Percentiles rank a stretch among this genome's conserved stretches.
Evolutionary conservation across 2,797 vertebrate genomes (phyloP).

Genomic region (Hyperoplus immaculatus): DNA sequence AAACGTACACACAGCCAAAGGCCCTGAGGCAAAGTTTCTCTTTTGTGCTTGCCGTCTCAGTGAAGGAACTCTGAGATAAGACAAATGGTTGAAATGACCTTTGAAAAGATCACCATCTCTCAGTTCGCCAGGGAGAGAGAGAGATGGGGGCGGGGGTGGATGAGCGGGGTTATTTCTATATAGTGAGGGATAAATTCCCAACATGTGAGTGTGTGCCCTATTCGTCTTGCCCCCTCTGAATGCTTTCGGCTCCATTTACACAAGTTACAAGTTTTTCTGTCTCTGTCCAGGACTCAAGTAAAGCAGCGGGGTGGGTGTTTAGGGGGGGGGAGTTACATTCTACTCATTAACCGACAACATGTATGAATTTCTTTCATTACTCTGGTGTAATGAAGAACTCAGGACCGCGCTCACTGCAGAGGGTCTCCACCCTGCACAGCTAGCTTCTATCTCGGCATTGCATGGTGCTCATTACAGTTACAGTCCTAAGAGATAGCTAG

Average conservation of each 20-base stretch:
- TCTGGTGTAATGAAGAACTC: slow-evolving; percentile 34
- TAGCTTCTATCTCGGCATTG: slow-evolving; percentile 55
- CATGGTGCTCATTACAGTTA: slow-evolving; percentile 63
- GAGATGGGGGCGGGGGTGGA: slow-evolving; percentile 35
- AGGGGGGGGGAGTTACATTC: neutral
- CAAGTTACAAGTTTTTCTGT: slow-evolving; percentile 61
- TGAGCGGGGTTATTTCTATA: slow-evolving; percentile 57
- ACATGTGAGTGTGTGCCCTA: slow-evolving; percentile 52
- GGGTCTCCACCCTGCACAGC: slow-evolving; percentile 17
- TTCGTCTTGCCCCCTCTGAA: slow-evolving; percentile 40
- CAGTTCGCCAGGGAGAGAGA: slow-evolving; percentile 50
- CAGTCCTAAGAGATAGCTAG: slow-evolving; percentile 45
- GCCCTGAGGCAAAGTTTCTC: slow-evolving; percentile 68
- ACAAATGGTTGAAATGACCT: slow-evolving; percentile 82
- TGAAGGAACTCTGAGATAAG: slow-evolving; percentile 76
- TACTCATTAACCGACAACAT: slow-evolving; percentile 37
- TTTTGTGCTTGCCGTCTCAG: slow-evolving; percentile 63
- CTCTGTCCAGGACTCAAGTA: slow-evolving; percentile 57
- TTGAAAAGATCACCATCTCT: slow-evolving; percentile 81
- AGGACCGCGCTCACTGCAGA: neutral
- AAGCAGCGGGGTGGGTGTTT: slow-evolving; percentile 30
- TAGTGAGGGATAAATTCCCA: slow-evolving; percentile 69
- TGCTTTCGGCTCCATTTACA: slow-evolving; percentile 74
- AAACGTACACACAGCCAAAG: slow-evolving; percentile 59
- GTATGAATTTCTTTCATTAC: slow-evolving; percentile 35